A percentile compares a stretch with the other conserved stretches of the same genome.
These are phyloP conservation scores for Aurelia coerulea DNA, from an alignment of 30 jellyfish, hydroid and myxozoan species.

Conservation along the genomic window DNA sequence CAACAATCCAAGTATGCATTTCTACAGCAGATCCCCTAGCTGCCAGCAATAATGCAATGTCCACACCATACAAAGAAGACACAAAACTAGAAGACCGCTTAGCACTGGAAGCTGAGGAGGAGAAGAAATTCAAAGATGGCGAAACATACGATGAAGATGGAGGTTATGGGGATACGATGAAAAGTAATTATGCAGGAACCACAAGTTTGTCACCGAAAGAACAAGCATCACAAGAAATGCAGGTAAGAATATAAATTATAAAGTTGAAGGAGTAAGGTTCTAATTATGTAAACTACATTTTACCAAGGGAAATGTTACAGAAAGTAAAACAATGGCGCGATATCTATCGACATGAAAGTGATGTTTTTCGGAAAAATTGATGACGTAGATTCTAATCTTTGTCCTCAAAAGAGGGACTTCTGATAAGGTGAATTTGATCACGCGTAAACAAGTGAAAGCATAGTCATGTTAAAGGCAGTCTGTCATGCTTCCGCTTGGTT, in stretches of 20 bases:
- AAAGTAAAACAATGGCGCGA: too few relatives aligned
- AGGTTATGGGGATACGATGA: slow-evolving; percentile 66
- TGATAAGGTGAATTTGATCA: too few relatives aligned
- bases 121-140: slow-evolving; percentile 90
- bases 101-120: slow-evolving; percentile 99
- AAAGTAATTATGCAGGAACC: slow-evolving; percentile 63
- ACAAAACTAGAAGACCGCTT: slow-evolving; percentile 94
- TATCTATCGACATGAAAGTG: too few relatives aligned
- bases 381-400: too few relatives aligned
- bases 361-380: too few relatives aligned
- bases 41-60: slow-evolving; percentile 28
- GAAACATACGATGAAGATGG: slow-evolving; percentile 93
- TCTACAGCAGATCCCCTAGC: slow-evolving; percentile 42
- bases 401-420: too few relatives aligned
- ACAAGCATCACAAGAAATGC: slow-evolving; percentile 99
- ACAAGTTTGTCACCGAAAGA: slow-evolving; percentile 97
- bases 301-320: too few relatives aligned
- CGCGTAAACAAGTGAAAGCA: too few relatives aligned
- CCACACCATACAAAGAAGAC: slow-evolving; percentile 88
- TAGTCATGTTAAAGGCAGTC: too few relatives aligned
- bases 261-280: not conserved
- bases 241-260: slow-evolving; percentile 53
- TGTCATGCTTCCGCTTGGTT: too few relatives aligned
- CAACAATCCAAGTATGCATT: too few relatives aligned
- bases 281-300: too few relatives aligned